phyloP scores from a whole-genome alignment of 2,113 vertebrate genomes.

The Choloepus hoffmanni region DNA sequence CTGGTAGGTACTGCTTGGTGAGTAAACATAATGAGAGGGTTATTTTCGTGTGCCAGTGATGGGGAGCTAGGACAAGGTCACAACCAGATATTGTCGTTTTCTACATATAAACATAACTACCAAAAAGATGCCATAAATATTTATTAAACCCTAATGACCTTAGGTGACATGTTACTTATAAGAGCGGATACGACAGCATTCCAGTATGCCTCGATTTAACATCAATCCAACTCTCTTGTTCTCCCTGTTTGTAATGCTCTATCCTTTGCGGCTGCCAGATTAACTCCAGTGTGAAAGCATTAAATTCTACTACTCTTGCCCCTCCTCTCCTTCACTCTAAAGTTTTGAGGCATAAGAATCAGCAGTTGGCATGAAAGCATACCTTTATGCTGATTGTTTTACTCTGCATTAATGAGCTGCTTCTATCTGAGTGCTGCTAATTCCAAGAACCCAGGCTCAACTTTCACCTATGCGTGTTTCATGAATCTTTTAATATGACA shows the following conservation, averaged over 20 bases:
- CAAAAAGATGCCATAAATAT: not conserved
- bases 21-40: accelerated
- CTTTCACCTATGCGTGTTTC: not conserved
- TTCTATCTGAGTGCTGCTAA: not conserved
- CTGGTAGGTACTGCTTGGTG: not conserved
- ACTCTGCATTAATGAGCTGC: not conserved
- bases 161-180: not conserved
- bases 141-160: not conserved
- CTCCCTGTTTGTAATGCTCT: not conserved
- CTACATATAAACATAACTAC: not conserved
- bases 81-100: not conserved
- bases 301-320: not conserved
- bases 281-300: not conserved
- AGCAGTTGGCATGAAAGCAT: not conserved
- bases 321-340: not conserved
- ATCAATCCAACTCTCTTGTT: not conserved
- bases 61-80: not conserved
- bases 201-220: no score
- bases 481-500: not conserved
- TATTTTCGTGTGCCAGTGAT: not conserved
- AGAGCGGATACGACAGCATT: not conserved
- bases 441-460: not conserved
- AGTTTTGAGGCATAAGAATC: not conserved
- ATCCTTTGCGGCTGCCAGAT: not conserved
- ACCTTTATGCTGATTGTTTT: not conserved